Conservation (phyloP, 2,888 invertebrate genomes). For the Gryllus longicercus region DNA sequence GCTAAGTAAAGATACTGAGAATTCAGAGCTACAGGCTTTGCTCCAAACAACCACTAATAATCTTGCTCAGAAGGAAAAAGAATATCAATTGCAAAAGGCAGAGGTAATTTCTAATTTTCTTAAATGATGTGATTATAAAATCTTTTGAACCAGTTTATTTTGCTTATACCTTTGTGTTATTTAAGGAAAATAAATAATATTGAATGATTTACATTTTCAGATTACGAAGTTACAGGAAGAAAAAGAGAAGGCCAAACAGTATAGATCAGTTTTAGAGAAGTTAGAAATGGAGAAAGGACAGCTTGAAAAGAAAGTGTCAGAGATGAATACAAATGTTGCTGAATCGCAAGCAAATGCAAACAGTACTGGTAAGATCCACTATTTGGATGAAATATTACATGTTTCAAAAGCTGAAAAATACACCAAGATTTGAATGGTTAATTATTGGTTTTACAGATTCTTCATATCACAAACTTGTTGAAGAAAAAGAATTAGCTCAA, state of each 20-base stretch:
- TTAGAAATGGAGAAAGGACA: slow-evolving; percentile 39
- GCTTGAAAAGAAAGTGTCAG: slow-evolving; percentile 39
- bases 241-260: slow-evolving; percentile 33
- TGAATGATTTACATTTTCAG: neutral
- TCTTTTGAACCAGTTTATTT: too few relatives aligned
- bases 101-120: slow-evolving; percentile 28
- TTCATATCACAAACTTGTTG: slow-evolving; percentile 47
- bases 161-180: neutral
- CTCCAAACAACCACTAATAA: slow-evolving; percentile 29
- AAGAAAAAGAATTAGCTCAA: slow-evolving; percentile 63
- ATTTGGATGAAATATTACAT: neutral
- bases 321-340: slow-evolving; percentile 39
- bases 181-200: neutral
- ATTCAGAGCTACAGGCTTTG: slow-evolving; percentile 30
- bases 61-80: slow-evolving; percentile 35
- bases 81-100: slow-evolving; percentile 31
- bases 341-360: slow-evolving; percentile 39
- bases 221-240: slow-evolving; percentile 30
- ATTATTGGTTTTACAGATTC: slow-evolving; percentile 35
- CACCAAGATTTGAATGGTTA: too few relatives aligned
- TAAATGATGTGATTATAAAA: neutral
- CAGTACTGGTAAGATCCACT: slow-evolving; percentile 32
- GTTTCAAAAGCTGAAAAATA: too few relatives aligned
- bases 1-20: slow-evolving; percentile 31
- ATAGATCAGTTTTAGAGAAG: slow-evolving; percentile 35